phyloP scores from a whole-genome alignment of 2,797 vertebrate species.

The Spheniscus humboldti region DNA sequence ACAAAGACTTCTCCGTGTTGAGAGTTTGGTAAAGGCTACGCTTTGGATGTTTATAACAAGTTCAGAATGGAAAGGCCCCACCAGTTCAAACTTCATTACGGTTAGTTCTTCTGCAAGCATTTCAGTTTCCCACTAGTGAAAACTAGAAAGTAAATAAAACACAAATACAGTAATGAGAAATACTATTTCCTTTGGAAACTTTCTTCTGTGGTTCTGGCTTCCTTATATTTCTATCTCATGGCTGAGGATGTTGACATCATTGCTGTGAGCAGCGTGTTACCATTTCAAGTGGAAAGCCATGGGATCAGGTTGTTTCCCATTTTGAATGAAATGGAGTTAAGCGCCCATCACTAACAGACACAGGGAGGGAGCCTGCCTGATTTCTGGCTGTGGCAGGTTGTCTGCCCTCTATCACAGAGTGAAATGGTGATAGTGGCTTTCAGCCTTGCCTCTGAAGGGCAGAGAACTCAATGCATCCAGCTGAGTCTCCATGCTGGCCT shows the following conservation, averaged over 20 bases:
- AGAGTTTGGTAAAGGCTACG: neutral
- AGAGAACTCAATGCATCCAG: neutral
- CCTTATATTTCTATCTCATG: neutral
- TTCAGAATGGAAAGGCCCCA: neutral
- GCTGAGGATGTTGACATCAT: neutral
- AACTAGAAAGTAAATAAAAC: neutral
- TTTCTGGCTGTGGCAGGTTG: slow-evolving; percentile 9
- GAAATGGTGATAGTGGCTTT: neutral
- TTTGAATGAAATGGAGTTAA: slow-evolving; percentile 21
- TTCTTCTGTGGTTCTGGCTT: neutral
- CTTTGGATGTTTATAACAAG: neutral
- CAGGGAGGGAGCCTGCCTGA: neutral
- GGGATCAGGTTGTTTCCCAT: neutral
- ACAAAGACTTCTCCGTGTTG: neutral
- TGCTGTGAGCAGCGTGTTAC: neutral
- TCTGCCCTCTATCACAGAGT: neutral
- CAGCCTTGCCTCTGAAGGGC: neutral
- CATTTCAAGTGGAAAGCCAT: slow-evolving; percentile 4
- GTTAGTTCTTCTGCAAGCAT: neutral
- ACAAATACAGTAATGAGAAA: neutral
- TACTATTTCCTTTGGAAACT: neutral
- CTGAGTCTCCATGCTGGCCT: neutral
- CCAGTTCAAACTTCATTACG: neutral
- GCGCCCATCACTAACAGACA: neutral
- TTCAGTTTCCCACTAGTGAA: neutral